Percentiles rank a stretch among this genome's conserved stretches.
phyloP scores from a whole-genome alignment of 1,140 invertebrate genomes.

The Bilobella aurantiaca region DNA sequence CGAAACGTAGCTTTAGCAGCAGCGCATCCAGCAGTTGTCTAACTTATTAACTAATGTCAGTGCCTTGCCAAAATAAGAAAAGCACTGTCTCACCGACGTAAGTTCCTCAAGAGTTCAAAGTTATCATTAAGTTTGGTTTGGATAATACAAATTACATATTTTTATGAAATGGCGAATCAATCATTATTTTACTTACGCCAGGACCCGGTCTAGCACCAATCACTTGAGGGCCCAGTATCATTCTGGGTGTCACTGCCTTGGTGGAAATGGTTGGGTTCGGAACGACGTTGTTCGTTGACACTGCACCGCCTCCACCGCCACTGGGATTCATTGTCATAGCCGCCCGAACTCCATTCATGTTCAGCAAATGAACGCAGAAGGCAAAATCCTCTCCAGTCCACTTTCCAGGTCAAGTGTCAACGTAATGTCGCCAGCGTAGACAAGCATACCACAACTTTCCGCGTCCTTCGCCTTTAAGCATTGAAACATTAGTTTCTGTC shows the following conservation, averaged over 20 bases:
- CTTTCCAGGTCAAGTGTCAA: slow-evolving; percentile 12
- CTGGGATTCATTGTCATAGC: slow-evolving; percentile 7
- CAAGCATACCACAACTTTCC: too few species aligned
- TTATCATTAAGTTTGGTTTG: too few species aligned
- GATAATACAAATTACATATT: too few species aligned
- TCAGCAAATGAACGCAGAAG: slow-evolving; percentile 48
- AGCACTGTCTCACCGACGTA: too few species aligned
- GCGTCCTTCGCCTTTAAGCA: too few species aligned
- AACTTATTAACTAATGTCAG: neutral
- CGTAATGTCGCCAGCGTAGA: too few species aligned
- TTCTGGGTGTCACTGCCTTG: slow-evolving; percentile 44
- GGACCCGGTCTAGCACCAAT: slow-evolving; percentile 67
- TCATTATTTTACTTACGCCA: slow-evolving; percentile 51
- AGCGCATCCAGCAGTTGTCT: neutral
- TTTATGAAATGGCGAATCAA: neutral
- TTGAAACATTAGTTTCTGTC: too few species aligned
- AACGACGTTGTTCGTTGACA: neutral
- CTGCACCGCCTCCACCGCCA: neutral
- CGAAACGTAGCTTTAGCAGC: neutral
- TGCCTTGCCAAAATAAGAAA: too few species aligned
- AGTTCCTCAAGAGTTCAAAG: too few species aligned
- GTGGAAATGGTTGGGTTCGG: slow-evolving; percentile 22
- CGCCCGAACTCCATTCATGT: slow-evolving; percentile 53
- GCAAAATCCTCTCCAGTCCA: slow-evolving; percentile 61
- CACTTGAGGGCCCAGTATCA: slow-evolving; percentile 66